phyloP scores from a whole-genome alignment of 2,113 vertebrate genomes.

The Oreochromis spilurus region DNA sequence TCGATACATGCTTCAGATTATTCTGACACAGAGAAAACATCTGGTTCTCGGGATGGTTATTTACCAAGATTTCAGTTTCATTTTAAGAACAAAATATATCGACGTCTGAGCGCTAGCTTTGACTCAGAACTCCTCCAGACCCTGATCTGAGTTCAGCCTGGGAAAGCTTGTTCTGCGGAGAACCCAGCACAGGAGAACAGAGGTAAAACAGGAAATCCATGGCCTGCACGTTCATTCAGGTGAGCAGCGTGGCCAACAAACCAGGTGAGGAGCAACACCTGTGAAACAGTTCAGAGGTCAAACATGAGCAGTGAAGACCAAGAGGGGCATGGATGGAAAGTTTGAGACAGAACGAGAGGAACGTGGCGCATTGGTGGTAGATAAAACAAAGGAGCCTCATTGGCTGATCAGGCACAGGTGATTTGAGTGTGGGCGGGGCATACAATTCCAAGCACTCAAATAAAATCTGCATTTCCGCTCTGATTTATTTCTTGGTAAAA shows the following conservation, averaged over 20 bases:
- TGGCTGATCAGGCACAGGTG: background rate
- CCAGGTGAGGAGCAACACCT: background rate
- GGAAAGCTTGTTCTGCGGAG: background rate
- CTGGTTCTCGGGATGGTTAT: background rate
- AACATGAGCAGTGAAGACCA: background rate
- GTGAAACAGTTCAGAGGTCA: background rate
- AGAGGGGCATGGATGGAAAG: background rate
- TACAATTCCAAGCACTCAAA: background rate
- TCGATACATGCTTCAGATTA: background rate
- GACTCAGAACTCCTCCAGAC: background rate
- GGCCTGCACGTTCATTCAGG: background rate
- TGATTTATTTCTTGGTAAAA: background rate
- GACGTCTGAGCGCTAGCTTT: background rate
- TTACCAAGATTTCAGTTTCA: background rate
- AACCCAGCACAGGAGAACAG: background rate
- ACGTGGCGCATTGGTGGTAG: background rate
- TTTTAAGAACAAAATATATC: background rate
- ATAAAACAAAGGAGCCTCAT: background rate
- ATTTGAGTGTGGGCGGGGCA: background rate
- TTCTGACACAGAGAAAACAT: background rate
- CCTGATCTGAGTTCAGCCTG: background rate
- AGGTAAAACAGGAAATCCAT: background rate
- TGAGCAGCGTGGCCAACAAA: background rate
- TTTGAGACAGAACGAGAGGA: background rate
- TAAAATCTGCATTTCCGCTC: background rate